Evolutionary conservation across 2,113 vertebrate species (phyloP).

Genomic region (Scortum barcoo): DNA sequence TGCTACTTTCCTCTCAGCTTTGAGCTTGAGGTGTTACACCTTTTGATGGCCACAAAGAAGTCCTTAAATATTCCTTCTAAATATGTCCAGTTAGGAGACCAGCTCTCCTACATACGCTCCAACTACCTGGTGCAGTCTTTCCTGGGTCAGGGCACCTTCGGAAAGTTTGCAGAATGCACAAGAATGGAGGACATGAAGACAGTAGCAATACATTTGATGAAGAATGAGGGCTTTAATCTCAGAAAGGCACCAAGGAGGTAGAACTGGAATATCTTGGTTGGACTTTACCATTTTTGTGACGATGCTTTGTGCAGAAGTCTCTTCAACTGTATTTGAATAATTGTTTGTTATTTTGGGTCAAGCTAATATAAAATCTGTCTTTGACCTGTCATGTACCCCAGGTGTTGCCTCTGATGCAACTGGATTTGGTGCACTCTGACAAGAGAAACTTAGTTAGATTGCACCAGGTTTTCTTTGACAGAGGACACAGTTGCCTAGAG

Average conservation of each 20-base stretch:
- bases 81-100: background rate
- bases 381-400: background rate
- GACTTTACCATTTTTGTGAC: background rate
- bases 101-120: background rate
- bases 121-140: background rate
- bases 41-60: background rate
- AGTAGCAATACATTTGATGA: conserved; percentile 27
- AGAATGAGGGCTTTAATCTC: background rate
- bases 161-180: conserved; percentile 13
- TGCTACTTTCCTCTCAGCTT: background rate
- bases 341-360: background rate
- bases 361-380: background rate
- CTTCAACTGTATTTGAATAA: background rate
- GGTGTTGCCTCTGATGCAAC: background rate
- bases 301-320: background rate
- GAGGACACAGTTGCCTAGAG: conserved; percentile 8
- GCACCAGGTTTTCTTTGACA: background rate
- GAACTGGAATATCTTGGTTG: background rate
- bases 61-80: background rate
- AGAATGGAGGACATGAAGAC: background rate
- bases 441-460: conserved; percentile 17
- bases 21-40: background rate
- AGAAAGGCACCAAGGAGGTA: background rate
- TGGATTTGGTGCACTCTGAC: background rate
- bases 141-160: conserved; percentile 7